Evolutionary conservation across 2,888 invertebrate species (phyloP), one percentile per base, ranked within the genome.

Genomic region (Ectemnius continuus): DNA sequence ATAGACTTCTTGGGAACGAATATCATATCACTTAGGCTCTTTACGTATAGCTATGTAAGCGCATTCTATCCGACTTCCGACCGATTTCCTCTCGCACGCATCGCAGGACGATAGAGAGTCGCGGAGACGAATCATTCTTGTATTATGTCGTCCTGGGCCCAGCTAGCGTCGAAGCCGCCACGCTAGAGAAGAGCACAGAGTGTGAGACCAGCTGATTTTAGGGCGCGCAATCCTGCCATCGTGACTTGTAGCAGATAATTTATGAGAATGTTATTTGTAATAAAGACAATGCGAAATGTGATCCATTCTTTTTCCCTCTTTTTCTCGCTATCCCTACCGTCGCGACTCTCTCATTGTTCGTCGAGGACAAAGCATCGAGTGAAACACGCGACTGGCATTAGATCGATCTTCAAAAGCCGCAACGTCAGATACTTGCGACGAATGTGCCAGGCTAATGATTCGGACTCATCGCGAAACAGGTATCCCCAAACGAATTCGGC

Each of bases 251-350:
- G 77, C 70, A 36, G 8, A 58, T 77, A 78, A 86, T 79, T 84
- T 80, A 83, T 83, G 82, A 79, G 75, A 79, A 85, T 76, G 66
- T 76, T 85, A 81, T 86, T 85, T 86, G 79, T 85, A 86, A 85
- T 86, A 85, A 86, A 86, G 72, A 83, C 67, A 59, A 72, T 46
- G 67, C 48, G 64, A 80, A 84, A 84, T 48, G n/a, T 26, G 66
- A 4, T 13, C 0, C 5, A 18, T 46, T 56, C n/a, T 23, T 16
- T 0, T 23, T 62, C 47, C 47, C 46, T 28, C 52, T 47, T 16
- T 2, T 1, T 13, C 23, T 2, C 56, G 4, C 11, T 13, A 4
- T 23, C 13, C 47, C 8, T 13, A 16, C 36, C 36, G 0, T 36
- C 6, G 36, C 6, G 36, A 11, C 36, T 1, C 36, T 11, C 8